phyloP scores from a whole-genome alignment of 2,888 invertebrate genomes.

The Sarcophaga variegata region DNA sequence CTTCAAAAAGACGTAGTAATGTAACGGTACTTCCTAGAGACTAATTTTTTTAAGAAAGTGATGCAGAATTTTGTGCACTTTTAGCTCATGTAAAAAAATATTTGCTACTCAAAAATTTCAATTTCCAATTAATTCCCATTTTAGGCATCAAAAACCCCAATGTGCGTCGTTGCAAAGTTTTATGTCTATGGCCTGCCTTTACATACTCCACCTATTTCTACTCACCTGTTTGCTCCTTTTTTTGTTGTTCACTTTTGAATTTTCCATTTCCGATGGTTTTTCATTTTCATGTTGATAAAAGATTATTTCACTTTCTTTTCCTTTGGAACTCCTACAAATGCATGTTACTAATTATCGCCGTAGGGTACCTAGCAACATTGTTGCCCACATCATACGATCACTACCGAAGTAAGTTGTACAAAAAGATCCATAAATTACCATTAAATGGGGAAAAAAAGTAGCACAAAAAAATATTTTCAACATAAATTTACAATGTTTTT shows the following conservation, averaged over 20 bases:
- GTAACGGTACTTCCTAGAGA: too few species aligned
- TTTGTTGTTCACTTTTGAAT: not conserved
- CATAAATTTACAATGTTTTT: constrained; percentile 54
- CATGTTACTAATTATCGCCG: constrained; percentile 43
- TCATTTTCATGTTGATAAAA: constrained; percentile 6
- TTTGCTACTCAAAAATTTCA: too few species aligned
- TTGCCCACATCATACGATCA: constrained; percentile 26
- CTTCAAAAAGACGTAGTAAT: too few species aligned
- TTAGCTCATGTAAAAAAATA: too few species aligned
- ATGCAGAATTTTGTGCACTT: too few species aligned
- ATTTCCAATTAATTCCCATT: too few species aligned
- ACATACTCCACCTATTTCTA: not conserved
- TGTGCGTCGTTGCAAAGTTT: too few species aligned
- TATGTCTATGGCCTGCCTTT: not conserved
- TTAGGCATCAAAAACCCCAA: too few species aligned
- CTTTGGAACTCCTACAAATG: constrained; percentile 20
- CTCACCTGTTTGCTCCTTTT: not conserved
- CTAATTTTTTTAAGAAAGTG: too few species aligned
- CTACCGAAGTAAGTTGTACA: not conserved
- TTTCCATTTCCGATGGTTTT: not conserved
- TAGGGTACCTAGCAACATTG: constrained; percentile 41
- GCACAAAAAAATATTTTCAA: constrained; percentile 38
- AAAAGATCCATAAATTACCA: constrained; percentile 65
- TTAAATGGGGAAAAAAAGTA: constrained; percentile 55
- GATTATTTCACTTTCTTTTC: constrained; percentile 9